Evolutionary conservation across 2,888 invertebrate species (phyloP), one percentile per base, ranked within the genome.

Genomic region (Drosophila helvetica): DNA sequence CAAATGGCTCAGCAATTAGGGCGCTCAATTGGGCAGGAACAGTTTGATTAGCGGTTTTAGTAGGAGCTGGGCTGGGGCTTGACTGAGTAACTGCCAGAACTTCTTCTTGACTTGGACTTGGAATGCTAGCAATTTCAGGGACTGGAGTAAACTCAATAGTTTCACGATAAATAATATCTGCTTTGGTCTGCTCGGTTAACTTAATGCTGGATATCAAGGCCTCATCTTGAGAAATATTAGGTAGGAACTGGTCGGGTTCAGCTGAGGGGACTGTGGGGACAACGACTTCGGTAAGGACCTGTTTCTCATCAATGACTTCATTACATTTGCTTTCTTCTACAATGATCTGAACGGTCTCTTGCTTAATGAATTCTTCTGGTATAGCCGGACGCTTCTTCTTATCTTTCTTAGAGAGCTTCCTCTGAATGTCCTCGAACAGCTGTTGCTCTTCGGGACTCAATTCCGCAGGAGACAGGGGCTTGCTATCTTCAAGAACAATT

Each of bases 311-410:
- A 56, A 60, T 61, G 58, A 30, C 61, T 17, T 70, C 45, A 42
- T 75, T 73, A 65, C 66, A 78, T 69, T 63, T 72, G 42, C 58
- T 69, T 61, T 76, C 77, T 58, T 73, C 70, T 52, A 68, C 45
- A 55, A 66, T 47, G 18, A 69, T 56, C 54, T 88, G 72, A 42
- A 27, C 53, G 4, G 69, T 69, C 76, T 89, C 89, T 52, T 78
- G 74, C 42, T 78, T 85, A 52, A 87, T 84, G 55, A 92, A 92
- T 61, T 91, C 90, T 75, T 90, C 90, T 6, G 92, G 92, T 54
- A 92, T 86, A 22, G 90, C 89, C 5, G 91, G 92, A n/a, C 92
- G 81, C 54, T 91, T 91, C 66, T 91, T 91, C 75, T 91, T 91
- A 63, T 91, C 91, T 79, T 91, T 91, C 62, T 91, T 92, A 4